Percentiles rank a stretch among this genome's conserved stretches.
Evolutionary conservation across 2,888 invertebrate genomes (phyloP).

Genomic region (Drymonia ruficornis): DNA sequence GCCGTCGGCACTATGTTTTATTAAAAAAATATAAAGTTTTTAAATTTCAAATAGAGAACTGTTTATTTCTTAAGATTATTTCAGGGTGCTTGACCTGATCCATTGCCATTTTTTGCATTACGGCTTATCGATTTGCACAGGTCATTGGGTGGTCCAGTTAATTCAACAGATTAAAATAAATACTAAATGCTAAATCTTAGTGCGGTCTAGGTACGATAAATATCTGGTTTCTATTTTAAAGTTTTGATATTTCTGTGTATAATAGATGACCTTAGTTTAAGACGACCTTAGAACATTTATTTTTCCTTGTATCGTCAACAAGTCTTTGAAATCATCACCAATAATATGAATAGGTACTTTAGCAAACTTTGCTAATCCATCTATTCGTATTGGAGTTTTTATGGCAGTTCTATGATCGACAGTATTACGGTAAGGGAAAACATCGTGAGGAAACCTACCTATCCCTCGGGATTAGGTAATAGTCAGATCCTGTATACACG

Average conservation of each 20-base stretch:
- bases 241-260: neutral
- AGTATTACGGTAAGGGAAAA: too few relatives aligned
- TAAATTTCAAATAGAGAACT: neutral
- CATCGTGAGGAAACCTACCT: too few relatives aligned
- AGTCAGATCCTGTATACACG: too few relatives aligned
- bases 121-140: neutral
- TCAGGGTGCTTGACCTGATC: neutral
- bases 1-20: too few relatives aligned
- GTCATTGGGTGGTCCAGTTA: conserved; percentile 3
- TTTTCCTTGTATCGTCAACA: neutral
- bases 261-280: neutral
- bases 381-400: neutral
- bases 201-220: neutral
- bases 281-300: neutral
- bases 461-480: too few relatives aligned
- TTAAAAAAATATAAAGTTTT: too few relatives aligned
- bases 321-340: neutral
- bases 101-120: neutral
- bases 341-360: neutral
- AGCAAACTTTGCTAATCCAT: neutral
- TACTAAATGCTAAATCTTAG: too few relatives aligned
- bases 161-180: neutral
- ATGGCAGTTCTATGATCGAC: too few relatives aligned
- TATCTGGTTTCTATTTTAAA: neutral
- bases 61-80: neutral